Evolutionary conservation across 2,797 vertebrate species (phyloP).

Genomic region (Thunnus albacares): DNA sequence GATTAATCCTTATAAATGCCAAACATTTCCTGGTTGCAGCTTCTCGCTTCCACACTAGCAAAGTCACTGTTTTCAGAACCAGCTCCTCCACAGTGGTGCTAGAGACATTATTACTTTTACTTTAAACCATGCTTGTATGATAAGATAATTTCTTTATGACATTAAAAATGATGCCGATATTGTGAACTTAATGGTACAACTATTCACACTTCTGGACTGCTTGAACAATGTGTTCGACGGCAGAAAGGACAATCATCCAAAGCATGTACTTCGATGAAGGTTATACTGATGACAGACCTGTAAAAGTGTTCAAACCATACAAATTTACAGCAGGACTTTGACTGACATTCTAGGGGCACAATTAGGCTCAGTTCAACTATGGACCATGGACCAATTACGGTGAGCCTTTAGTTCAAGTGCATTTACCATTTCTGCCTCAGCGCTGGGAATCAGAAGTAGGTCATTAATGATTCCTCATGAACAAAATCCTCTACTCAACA

Average conservation of each 20-base stretch:
- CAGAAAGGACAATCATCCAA: not conserved
- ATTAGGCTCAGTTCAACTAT: conserved; percentile 50
- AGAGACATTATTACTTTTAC: not conserved
- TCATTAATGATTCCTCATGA: conserved; percentile 72
- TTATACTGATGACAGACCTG: not conserved
- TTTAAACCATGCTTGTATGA: not conserved
- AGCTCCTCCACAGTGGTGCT: not conserved
- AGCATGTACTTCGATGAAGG: conserved; percentile 3
- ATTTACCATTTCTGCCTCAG: conserved; percentile 60
- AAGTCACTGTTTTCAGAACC: not conserved
- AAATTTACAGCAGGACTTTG: conserved; percentile 33
- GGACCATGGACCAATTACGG: conserved; percentile 52
- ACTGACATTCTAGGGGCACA: conserved; percentile 47
- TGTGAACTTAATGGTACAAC: not conserved
- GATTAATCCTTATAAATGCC: no score
- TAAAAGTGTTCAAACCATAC: not conserved
- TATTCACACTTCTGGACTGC: conserved; percentile 1
- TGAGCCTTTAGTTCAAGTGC: conserved; percentile 70
- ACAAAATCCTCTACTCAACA: conserved; percentile 71
- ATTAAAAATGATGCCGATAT: not conserved
- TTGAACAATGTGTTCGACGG: conserved; percentile 3
- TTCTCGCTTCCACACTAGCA: no score
- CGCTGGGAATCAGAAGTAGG: conserved; percentile 60
- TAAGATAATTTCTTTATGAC: not conserved
- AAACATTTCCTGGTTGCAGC: no score